phyloP scores from a whole-genome alignment of 2,113 vertebrate genomes.

The Trinectes maculatus region DNA sequence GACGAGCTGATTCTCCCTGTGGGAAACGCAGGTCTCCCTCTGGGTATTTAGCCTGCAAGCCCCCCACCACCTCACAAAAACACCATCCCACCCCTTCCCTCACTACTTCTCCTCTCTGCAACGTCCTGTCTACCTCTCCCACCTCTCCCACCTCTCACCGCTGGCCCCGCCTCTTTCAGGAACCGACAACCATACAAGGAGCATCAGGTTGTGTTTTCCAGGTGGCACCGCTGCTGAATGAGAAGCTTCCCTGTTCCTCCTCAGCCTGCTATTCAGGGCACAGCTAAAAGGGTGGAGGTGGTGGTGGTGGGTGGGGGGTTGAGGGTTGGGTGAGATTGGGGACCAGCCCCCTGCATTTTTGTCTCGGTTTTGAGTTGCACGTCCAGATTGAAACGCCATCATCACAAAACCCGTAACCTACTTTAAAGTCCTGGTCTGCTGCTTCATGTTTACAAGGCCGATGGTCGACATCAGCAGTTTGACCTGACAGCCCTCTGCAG shows the following conservation, averaged over 20 bases:
- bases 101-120: slow-evolving; percentile 24
- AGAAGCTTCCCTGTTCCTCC: not conserved
- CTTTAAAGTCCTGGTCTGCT: slow-evolving; percentile 11
- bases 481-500: no score
- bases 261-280: slow-evolving; percentile 75
- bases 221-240: slow-evolving; percentile 6
- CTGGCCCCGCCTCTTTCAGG: slow-evolving; percentile 47
- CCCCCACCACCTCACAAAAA: slow-evolving; percentile 48
- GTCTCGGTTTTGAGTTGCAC: slow-evolving; percentile 71
- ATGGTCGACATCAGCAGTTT: slow-evolving; percentile 8
- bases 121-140: slow-evolving; percentile 25
- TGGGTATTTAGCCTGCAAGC: slow-evolving; percentile 57
- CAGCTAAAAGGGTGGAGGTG: slow-evolving; percentile 6
- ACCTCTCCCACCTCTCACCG: slow-evolving; percentile 7
- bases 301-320: not conserved
- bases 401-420: slow-evolving; percentile 48
- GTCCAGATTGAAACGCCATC: slow-evolving; percentile 50
- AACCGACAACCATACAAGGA: slow-evolving; percentile 75
- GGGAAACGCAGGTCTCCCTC: slow-evolving; percentile 34
- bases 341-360: slow-evolving; percentile 57
- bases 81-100: slow-evolving; percentile 41
- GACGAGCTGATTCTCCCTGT: slow-evolving; percentile 32
- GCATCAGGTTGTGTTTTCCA: slow-evolving; percentile 44
- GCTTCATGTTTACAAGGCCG: slow-evolving; percentile 29
- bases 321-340: not conserved